These are phyloP conservation scores for Nycticebus coucang DNA, from an alignment of 2,113 vertebrate genomes.

Conservation along the genomic window DNA sequence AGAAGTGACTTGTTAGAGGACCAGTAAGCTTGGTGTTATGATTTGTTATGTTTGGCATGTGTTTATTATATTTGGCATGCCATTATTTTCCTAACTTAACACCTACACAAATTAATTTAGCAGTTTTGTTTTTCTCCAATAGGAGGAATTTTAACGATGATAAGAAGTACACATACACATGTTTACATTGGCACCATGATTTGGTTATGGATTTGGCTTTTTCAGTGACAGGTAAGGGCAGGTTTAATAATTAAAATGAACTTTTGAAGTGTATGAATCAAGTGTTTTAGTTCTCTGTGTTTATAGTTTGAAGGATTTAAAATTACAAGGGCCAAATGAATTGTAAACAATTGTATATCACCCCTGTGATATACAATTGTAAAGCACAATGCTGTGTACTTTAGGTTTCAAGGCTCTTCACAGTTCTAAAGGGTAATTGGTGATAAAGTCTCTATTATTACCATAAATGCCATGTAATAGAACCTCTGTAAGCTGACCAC, in stretches of 20 bases:
- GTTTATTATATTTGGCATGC: neutral
- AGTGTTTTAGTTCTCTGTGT: neutral
- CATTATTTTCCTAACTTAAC: neutral
- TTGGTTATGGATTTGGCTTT: conserved; percentile 91
- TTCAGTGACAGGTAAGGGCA: conserved; percentile 90
- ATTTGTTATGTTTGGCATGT: neutral
- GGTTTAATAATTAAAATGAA: neutral
- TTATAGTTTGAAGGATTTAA: conserved; percentile 12
- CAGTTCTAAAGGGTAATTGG: neutral
- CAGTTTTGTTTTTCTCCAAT: conserved; percentile 10
- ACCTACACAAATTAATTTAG: neutral
- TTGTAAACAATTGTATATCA: neutral
- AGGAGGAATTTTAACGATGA: conserved; percentile 95
- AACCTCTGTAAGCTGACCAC: no score
- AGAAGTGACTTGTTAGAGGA: neutral
- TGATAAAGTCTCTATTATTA: neutral
- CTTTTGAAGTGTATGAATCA: neutral
- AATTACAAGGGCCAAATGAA: neutral
- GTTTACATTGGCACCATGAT: conserved; percentile 94
- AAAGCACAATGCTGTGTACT: neutral
- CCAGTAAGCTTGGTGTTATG: neutral
- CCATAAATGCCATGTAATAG: neutral
- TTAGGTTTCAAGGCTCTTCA: neutral
- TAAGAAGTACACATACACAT: conserved; percentile 92
- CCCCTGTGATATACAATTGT: no score